Evolutionary conservation across 2,888 invertebrate genomes (phyloP).

Genomic region (Chrysolina americana): DNA sequence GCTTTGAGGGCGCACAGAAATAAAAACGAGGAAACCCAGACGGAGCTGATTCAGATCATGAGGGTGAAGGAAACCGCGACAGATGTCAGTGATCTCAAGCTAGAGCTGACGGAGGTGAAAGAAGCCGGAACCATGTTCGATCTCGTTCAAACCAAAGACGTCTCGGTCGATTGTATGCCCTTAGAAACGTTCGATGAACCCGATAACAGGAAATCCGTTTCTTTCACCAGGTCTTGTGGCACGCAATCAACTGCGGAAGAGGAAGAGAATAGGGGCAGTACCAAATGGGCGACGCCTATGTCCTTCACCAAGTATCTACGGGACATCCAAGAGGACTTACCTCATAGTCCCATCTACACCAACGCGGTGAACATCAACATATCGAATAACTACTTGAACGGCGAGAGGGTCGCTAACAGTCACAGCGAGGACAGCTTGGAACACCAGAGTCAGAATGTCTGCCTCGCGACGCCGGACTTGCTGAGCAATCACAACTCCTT

Average conservation of each 20-base stretch:
- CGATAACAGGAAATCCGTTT: constrained; percentile 56
- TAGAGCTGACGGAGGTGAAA: constrained; percentile 66
- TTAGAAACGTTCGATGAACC: constrained; percentile 61
- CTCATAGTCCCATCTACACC: constrained; percentile 66
- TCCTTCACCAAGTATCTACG: constrained; percentile 68
- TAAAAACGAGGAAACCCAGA: constrained; percentile 75
- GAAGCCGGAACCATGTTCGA: constrained; percentile 67
- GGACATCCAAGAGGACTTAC: constrained; percentile 51
- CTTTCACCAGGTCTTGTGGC: constrained; percentile 67
- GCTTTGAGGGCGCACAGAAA: constrained; percentile 72
- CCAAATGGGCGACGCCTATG: constrained; percentile 45
- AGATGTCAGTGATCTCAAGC: constrained; percentile 73
- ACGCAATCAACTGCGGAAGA: constrained; percentile 63
- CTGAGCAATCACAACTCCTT: constrained; percentile 74
- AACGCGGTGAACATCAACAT: constrained; percentile 76
- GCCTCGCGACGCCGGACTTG: constrained; percentile 73
- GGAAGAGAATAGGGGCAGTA: constrained; percentile 32
- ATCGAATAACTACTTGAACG: constrained; percentile 71
- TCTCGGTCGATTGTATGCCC: constrained; percentile 70
- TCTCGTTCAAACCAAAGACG: constrained; percentile 68
- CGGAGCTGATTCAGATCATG: constrained; percentile 69
- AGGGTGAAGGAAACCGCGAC: constrained; percentile 75
- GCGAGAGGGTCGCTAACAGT: constrained; percentile 66
- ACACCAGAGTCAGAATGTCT: constrained; percentile 62
- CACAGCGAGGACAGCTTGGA: constrained; percentile 68